A percentile compares a stretch with the other conserved stretches of the same genome.
These are phyloP conservation scores for Drosophila testacea DNA, from an alignment of 2,888 invertebrate genomes.

Conservation along the genomic window DNA sequence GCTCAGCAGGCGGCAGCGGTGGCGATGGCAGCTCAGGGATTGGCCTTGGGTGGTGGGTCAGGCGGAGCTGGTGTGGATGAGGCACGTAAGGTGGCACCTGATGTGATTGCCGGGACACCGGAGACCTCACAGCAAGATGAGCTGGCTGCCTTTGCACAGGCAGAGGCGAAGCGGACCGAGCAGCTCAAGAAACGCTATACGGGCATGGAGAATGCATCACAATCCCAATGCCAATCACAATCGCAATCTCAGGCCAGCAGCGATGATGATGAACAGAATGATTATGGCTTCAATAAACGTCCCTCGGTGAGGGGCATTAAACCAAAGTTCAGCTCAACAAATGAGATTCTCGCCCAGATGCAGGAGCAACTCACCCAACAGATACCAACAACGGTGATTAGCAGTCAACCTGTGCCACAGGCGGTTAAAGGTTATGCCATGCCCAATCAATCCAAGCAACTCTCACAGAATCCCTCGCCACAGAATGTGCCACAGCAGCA, in stretches of 20 bases:
- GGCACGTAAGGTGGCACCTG: conserved; percentile 88
- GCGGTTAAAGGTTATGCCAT: conserved; percentile 82
- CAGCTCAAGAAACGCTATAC: conserved; percentile 91
- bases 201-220: conserved; percentile 84
- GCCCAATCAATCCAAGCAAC: conserved; percentile 81
- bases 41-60: conserved; percentile 63
- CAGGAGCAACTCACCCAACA: conserved; percentile 88
- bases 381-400: conserved; percentile 79
- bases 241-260: conserved; percentile 80
- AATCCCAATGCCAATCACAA: conserved; percentile 53
- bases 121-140: conserved; percentile 89
- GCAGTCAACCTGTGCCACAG: conserved; percentile 76
- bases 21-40: conserved; percentile 57
- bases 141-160: conserved; percentile 93
- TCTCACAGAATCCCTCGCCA: conserved; percentile 77
- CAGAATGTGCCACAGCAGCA: conserved; percentile 76
- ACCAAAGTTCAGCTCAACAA: conserved; percentile 92
- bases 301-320: conserved; percentile 96
- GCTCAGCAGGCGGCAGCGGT: conserved; percentile 62
- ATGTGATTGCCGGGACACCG: conserved; percentile 89
- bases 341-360: conserved; percentile 93
- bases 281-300: conserved; percentile 95
- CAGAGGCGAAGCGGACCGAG: conserved; percentile 93
- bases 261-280: conserved; percentile 92
- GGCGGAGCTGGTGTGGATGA: conserved; percentile 86